Percentiles rank a stretch among this genome's conserved stretches.
Evolutionary conservation across 2,797 vertebrate species (phyloP).

Genomic region (Pseudotriccus pelzelni): DNA sequence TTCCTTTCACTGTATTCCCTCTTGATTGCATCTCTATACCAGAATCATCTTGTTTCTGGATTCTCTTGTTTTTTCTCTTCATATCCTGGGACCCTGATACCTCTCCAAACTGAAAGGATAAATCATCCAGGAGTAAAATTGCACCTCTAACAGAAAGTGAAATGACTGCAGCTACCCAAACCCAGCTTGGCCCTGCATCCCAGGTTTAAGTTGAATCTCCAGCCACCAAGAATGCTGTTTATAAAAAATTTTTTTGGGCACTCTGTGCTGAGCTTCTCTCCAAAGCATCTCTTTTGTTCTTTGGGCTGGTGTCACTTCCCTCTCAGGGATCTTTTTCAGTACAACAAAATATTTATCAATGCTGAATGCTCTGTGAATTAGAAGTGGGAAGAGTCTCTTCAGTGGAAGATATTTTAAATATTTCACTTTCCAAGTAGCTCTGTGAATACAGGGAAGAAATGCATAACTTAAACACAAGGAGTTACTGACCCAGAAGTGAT

Average conservation of each 20-base stretch:
- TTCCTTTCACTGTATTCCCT: background rate
- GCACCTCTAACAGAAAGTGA: background rate
- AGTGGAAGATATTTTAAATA: conserved; percentile 55
- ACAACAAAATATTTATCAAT: conserved; percentile 23
- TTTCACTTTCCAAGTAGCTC: conserved; percentile 38
- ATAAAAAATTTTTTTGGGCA: background rate
- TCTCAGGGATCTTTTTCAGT: conserved; percentile 15
- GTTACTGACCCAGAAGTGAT: conserved; percentile 67
- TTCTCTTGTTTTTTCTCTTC: background rate
- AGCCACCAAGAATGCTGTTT: background rate
- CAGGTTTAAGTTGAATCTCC: background rate
- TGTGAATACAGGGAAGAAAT: conserved; percentile 30
- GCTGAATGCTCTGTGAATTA: conserved; percentile 23
- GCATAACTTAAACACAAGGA: conserved; percentile 60
- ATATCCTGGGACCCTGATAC: background rate
- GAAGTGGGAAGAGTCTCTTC: background rate
- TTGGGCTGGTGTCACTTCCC: background rate
- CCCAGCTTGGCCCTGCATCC: background rate
- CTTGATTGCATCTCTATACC: background rate
- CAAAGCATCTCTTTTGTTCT: conserved; percentile 21
- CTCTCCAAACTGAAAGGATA: background rate
- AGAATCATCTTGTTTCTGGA: background rate
- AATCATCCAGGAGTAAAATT: background rate
- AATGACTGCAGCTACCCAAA: background rate
- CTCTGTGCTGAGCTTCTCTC: background rate